phyloP scores from a whole-genome alignment of 2,113 vertebrate genomes.

The Ariopsis seemanni region DNA sequence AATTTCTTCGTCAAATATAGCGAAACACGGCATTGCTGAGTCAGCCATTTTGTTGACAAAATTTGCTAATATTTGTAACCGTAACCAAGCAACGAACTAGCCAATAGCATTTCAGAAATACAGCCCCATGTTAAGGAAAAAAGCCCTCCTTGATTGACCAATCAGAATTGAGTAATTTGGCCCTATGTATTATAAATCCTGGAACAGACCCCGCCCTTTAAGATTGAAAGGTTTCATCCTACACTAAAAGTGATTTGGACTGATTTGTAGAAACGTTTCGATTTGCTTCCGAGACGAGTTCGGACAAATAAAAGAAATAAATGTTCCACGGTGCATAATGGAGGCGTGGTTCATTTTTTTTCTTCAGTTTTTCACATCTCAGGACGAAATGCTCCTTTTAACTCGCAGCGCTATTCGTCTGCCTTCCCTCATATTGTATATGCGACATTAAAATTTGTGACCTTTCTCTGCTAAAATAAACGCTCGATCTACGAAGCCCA shows the following conservation, averaged over 20 bases:
- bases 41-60: too few relatives aligned
- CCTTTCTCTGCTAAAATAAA: constrained; percentile 30
- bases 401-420: not conserved
- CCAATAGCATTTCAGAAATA: too few relatives aligned
- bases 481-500: constrained; percentile 13
- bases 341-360: not conserved
- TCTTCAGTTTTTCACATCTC: not conserved
- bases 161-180: too few relatives aligned
- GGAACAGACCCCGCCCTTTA: too few relatives aligned
- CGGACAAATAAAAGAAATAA: not conserved
- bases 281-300: not conserved
- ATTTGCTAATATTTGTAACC: too few relatives aligned
- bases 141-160: too few relatives aligned
- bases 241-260: not conserved
- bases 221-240: not conserved
- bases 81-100: too few relatives aligned
- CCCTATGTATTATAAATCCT: too few relatives aligned
- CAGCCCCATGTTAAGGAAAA: too few relatives aligned
- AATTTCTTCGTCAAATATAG: too few relatives aligned
- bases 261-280: not conserved
- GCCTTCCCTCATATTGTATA: not conserved
- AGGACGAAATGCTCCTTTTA: not conserved
- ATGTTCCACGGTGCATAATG: not conserved
- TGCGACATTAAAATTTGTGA: constrained; percentile 2
- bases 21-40: too few relatives aligned